phyloP scores from a whole-genome alignment of 1,140 invertebrate genomes.

The Zelostemma sp. region DNA sequence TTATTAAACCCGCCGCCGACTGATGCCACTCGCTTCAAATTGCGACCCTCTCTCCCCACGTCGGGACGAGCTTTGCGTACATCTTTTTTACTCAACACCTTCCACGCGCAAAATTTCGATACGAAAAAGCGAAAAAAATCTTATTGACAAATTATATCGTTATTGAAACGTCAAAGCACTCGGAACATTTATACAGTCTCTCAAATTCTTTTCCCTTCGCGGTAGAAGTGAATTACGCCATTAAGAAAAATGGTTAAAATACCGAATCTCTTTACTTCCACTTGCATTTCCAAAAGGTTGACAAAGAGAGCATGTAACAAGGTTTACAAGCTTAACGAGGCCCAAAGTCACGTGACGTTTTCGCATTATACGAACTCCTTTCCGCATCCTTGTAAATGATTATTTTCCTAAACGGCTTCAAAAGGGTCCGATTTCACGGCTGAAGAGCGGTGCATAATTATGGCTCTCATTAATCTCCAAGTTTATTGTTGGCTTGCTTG shows the following conservation, averaged over 20 bases:
- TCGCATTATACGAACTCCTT: slow-evolving; percentile 8
- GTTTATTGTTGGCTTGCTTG: too few relatives aligned
- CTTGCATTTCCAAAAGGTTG: background rate
- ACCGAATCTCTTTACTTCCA: slow-evolving; percentile 3
- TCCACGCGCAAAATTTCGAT: slow-evolving; percentile 4
- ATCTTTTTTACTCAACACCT: slow-evolving; percentile 10
- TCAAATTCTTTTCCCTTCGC: background rate
- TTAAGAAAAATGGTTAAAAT: slow-evolving; percentile 23
- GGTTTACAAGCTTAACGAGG: slow-evolving; percentile 29
- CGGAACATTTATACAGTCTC: too few relatives aligned
- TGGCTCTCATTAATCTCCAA: slow-evolving; percentile 62
- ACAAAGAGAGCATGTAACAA: slow-evolving; percentile 13
- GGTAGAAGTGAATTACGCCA: slow-evolving; percentile 22
- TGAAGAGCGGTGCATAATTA: slow-evolving; percentile 58
- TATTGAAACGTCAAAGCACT: too few relatives aligned
- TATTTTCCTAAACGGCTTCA: slow-evolving; percentile 26
- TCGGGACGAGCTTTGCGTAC: background rate
- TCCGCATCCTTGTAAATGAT: slow-evolving; percentile 9
- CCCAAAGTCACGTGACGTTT: slow-evolving; percentile 5
- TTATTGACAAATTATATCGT: too few relatives aligned
- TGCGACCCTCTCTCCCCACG: slow-evolving; percentile 34
- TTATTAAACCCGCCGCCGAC: slow-evolving; percentile 66
- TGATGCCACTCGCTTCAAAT: slow-evolving; percentile 65
- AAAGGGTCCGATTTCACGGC: slow-evolving; percentile 52
- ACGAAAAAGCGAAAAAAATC: too few relatives aligned